A percentile compares a stretch with the other conserved stretches of the same genome.
Evolutionary conservation across 2,888 invertebrate species (phyloP).

Genomic region (Pyrochroa serraticornis): DNA sequence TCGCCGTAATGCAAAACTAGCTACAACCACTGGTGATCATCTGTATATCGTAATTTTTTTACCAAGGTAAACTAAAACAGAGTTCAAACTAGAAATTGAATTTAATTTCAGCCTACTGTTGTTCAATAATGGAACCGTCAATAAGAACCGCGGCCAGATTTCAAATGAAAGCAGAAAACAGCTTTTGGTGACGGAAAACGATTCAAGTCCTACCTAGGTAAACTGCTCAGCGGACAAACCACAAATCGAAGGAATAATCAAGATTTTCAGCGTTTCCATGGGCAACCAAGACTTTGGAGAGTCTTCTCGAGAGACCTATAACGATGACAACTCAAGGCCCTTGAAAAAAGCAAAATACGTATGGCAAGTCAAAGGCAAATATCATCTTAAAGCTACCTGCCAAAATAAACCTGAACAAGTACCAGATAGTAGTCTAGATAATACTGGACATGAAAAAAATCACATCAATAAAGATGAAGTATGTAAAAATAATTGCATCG

Average conservation of each 20-base stretch:
- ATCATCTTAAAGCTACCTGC: slow-evolving; percentile 63
- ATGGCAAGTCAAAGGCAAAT: slow-evolving; percentile 72
- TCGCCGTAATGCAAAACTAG: background rate
- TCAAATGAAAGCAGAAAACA: too few relatives aligned
- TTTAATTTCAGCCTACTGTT: too few relatives aligned
- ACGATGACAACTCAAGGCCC: slow-evolving; percentile 63
- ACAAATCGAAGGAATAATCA: too few relatives aligned
- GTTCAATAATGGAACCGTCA: too few relatives aligned
- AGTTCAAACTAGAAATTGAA: too few relatives aligned
- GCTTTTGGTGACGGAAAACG: too few relatives aligned
- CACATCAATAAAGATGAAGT: slow-evolving; percentile 5
- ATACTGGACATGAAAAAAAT: slow-evolving; percentile 57
- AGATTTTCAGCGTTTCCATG: slow-evolving; percentile 18
- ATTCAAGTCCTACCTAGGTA: too few relatives aligned
- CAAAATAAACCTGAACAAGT: slow-evolving; percentile 12
- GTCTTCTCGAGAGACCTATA: slow-evolving; percentile 62
- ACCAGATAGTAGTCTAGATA: slow-evolving; percentile 45
- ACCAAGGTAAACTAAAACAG: too few relatives aligned
- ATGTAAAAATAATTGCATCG: slow-evolving; percentile 39
- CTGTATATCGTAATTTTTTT: too few relatives aligned
- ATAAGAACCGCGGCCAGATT: too few relatives aligned
- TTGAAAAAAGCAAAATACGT: slow-evolving; percentile 70
- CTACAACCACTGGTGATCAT: too few relatives aligned
- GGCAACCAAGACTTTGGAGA: slow-evolving; percentile 49
- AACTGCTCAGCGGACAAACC: too few relatives aligned